Evolutionary conservation across 2,797 vertebrate genomes (phyloP).

Genomic region (Pampus argenteus): DNA sequence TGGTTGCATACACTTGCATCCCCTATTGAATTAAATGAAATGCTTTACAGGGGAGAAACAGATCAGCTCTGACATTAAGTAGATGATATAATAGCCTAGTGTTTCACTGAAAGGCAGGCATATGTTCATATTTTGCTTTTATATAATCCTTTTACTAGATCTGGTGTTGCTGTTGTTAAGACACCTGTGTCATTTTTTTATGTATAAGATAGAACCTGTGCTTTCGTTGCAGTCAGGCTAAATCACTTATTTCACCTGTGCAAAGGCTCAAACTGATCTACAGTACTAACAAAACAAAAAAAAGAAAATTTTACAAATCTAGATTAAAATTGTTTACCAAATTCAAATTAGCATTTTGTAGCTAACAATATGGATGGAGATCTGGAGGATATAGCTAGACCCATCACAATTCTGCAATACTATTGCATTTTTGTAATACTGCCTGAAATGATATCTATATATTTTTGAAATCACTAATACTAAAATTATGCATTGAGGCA

Average conservation of each 20-base stretch:
- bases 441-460: not conserved
- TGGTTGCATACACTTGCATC: conserved; percentile 39
- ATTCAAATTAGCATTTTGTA: not conserved
- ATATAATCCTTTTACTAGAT: conserved; percentile 5
- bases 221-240: not conserved
- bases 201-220: not conserved
- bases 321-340: not conserved
- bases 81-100: conserved; percentile 44
- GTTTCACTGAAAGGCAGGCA: conserved; percentile 25
- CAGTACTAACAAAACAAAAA: not conserved
- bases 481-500: not conserved
- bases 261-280: not conserved
- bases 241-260: not conserved
- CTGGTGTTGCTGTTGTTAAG: not conserved
- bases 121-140: conserved; percentile 31
- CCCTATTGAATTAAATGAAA: conserved; percentile 67
- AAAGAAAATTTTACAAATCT: not conserved
- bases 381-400: not conserved
- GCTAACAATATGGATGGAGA: too few relatives aligned
- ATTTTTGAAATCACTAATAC: not conserved
- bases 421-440: not conserved
- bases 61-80: conserved; percentile 39
- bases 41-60: conserved; percentile 42
- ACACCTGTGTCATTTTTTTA: not conserved
- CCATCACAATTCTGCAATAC: not conserved